A percentile compares a stretch with the other conserved stretches of the same genome.
phyloP scores from a whole-genome alignment of 2,113 vertebrate species.

The Perca schrenkii region DNA sequence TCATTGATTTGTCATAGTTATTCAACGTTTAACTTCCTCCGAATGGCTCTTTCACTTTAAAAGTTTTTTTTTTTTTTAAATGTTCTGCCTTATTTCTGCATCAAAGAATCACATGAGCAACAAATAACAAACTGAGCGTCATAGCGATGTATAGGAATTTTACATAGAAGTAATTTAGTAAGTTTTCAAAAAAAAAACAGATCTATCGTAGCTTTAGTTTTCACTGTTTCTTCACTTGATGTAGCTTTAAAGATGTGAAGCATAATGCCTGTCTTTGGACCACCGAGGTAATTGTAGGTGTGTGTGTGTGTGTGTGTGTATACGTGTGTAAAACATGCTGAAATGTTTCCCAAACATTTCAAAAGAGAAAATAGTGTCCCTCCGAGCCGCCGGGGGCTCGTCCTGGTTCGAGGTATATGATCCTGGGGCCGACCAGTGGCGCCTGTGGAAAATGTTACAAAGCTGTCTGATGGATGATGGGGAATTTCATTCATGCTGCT shows the following conservation, averaged over 20 bases:
- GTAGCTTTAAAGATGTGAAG: slow-evolving; percentile 78
- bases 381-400: slow-evolving; percentile 61
- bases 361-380: slow-evolving; percentile 74
- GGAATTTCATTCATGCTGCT: slow-evolving; percentile 74
- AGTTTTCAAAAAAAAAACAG: slow-evolving; percentile 62
- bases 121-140: slow-evolving; percentile 72
- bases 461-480: slow-evolving; percentile 73
- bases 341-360: slow-evolving; percentile 79
- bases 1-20: slow-evolving; percentile 77
- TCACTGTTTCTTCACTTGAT: slow-evolving; percentile 71
- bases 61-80: slow-evolving; percentile 38
- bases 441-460: slow-evolving; percentile 76
- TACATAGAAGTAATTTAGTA: slow-evolving; percentile 69
- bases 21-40: slow-evolving; percentile 64
- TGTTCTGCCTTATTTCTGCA: slow-evolving; percentile 66
- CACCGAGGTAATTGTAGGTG: slow-evolving; percentile 82
- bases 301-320: slow-evolving; percentile 53
- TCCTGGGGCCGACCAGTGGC: slow-evolving; percentile 73
- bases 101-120: slow-evolving; percentile 78
- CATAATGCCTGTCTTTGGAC: slow-evolving; percentile 84
- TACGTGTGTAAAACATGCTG: slow-evolving; percentile 77
- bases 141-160: slow-evolving; percentile 74
- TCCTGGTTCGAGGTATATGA: slow-evolving; percentile 83
- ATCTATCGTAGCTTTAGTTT: slow-evolving; percentile 64
- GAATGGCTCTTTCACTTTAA: slow-evolving; percentile 74